phyloP scores from a whole-genome alignment of 2,888 invertebrate species.

The Andrena flavipes region DNA sequence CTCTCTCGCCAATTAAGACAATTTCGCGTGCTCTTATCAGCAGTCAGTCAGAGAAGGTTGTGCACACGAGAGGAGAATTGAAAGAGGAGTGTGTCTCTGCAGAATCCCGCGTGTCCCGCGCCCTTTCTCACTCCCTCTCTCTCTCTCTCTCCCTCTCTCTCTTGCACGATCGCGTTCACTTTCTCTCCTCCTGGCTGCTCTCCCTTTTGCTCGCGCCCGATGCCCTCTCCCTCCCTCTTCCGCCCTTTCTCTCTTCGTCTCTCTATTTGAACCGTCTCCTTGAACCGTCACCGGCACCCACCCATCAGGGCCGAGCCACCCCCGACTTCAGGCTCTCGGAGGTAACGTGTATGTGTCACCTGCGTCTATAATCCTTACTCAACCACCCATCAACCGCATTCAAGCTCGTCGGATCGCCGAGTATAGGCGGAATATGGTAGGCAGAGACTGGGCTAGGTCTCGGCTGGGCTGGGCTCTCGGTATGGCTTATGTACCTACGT shows the following conservation, averaged over 20 bases:
- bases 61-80: conserved; percentile 70
- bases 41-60: conserved; percentile 72
- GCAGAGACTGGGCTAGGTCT: conserved; percentile 63
- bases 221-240: conserved; percentile 13
- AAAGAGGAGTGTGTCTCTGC: conserved; percentile 72
- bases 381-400: conserved; percentile 83
- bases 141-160: conserved; percentile 3
- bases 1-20: conserved; percentile 80
- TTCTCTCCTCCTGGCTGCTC: conserved; percentile 40
- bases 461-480: conserved; percentile 55
- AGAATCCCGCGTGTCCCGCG: conserved; percentile 49
- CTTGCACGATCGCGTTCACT: conserved; percentile 7
- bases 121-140: conserved; percentile 38
- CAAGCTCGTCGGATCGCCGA: conserved; percentile 79
- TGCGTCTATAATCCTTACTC: conserved; percentile 83
- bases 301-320: conserved; percentile 67
- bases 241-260: conserved; percentile 35
- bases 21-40: conserved; percentile 79
- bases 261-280: conserved; percentile 65
- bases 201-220: conserved; percentile 35
- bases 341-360: conserved; percentile 76
- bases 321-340: conserved; percentile 67
- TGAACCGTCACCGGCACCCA: conserved; percentile 65
- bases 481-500: conserved; percentile 65
- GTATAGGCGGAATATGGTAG: conserved; percentile 77